phyloP scores from a whole-genome alignment of 2,797 vertebrate species.

The Clarias laeviceps region DNA sequence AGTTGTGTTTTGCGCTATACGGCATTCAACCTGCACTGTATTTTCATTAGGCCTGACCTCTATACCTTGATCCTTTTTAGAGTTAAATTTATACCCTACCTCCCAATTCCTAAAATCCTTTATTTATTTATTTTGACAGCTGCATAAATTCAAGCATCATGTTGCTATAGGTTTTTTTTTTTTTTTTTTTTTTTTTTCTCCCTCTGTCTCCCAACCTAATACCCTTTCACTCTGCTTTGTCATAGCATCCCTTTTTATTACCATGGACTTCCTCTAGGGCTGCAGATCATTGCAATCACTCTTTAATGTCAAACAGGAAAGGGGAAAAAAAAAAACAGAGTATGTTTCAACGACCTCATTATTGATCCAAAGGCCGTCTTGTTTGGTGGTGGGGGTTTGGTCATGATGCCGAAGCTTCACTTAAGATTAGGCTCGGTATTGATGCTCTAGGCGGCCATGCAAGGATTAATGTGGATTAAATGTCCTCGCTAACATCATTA shows the following conservation, averaged over 20 bases:
- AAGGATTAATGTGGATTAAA: constrained; percentile 49
- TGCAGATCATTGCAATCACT: not conserved
- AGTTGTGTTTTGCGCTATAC: too few relatives aligned
- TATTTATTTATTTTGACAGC: not conserved
- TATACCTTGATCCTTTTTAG: not conserved
- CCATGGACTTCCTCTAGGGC: not conserved
- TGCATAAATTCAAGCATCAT: not conserved
- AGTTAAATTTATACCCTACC: too few relatives aligned
- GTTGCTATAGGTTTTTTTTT: not conserved
- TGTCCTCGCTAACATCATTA: constrained; percentile 29
- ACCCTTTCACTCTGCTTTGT: not conserved
- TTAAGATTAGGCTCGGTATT: constrained; percentile 1
- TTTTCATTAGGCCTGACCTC: not conserved
- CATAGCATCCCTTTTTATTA: not conserved
- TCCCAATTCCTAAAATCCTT: too few relatives aligned
- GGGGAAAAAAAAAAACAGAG: not conserved
- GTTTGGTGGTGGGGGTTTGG: not conserved
- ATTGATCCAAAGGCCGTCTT: not conserved
- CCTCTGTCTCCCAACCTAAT: not conserved
- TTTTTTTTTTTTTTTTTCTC: not conserved
- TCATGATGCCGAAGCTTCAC: constrained; percentile 27
- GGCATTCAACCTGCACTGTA: not conserved
- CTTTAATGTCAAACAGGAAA: constrained; percentile 8
- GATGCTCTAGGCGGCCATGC: constrained; percentile 8
- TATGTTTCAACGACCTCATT: not conserved